Conservation (phyloP, 2,888 invertebrate genomes). For the Prosopocoilus inquinatus region DNA sequence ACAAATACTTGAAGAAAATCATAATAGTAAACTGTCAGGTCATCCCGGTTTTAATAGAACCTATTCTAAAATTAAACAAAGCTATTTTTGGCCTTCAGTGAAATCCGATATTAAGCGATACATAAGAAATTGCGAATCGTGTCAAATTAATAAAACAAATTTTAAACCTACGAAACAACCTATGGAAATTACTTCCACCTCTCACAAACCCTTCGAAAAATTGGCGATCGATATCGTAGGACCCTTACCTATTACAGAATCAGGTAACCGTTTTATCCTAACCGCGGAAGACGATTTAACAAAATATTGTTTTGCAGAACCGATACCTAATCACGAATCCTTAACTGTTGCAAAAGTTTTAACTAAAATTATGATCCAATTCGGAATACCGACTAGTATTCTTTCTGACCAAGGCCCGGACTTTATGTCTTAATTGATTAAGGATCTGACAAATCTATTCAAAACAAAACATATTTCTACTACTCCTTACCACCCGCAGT, state of each 20-base stretch:
- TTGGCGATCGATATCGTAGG: slow-evolving; percentile 39
- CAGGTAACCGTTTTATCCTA: slow-evolving; percentile 38
- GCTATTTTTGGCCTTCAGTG: slow-evolving; percentile 31
- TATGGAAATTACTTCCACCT: slow-evolving; percentile 28
- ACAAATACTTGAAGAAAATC: slow-evolving; percentile 3
- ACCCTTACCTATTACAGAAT: slow-evolving; percentile 34
- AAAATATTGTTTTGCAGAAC: slow-evolving; percentile 37
- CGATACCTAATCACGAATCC: slow-evolving; percentile 39
- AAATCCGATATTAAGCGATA: slow-evolving; percentile 21
- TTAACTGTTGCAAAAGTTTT: slow-evolving; percentile 34
- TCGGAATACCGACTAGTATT: no score
- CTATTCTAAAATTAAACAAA: slow-evolving; percentile 16
- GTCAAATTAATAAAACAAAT: slow-evolving; percentile 31
- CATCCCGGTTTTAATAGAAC: slow-evolving; percentile 26
- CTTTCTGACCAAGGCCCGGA: no score
- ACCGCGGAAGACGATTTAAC: slow-evolving; percentile 42
- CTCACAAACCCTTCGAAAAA: slow-evolving; percentile 32
- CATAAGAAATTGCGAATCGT: slow-evolving; percentile 29
- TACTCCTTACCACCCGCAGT: no score
- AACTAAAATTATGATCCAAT: slow-evolving; percentile 28
- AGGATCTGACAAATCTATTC: no score
- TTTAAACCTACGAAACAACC: slow-evolving; percentile 21
- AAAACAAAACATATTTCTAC: no score
- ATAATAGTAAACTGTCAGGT: slow-evolving; percentile 12
- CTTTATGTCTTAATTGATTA: no score